These are phyloP conservation scores for Actinostola sp. DNA, from an alignment of 92 coral and sea anemone species.

Conservation along the genomic window DNA sequence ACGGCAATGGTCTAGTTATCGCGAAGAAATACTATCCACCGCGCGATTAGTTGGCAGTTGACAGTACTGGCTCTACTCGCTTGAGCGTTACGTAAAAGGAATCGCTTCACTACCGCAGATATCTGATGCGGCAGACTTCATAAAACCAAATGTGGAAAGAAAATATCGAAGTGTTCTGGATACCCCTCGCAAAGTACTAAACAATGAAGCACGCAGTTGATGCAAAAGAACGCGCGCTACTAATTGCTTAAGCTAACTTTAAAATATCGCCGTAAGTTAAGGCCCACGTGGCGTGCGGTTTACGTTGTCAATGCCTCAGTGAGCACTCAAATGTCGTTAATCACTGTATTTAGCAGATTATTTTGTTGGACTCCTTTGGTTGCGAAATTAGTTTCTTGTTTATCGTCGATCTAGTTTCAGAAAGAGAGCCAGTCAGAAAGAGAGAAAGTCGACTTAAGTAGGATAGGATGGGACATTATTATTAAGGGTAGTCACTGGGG, in stretches of 20 bases:
- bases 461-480: too few species aligned
- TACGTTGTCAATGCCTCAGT: neutral
- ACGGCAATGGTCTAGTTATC: too few species aligned
- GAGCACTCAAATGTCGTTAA: neutral
- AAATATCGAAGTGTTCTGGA: neutral
- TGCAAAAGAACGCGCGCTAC: neutral
- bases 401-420: neutral
- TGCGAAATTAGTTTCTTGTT: neutral
- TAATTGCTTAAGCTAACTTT: neutral
- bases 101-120: too few species aligned
- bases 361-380: too few species aligned
- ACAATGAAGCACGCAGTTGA: neutral
- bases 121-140: neutral
- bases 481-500: too few species aligned
- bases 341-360: neutral
- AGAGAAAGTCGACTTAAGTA: neutral
- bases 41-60: too few species aligned
- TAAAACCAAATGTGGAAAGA: neutral
- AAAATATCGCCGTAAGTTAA: neutral
- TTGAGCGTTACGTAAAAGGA: too few species aligned
- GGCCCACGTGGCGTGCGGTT: constrained; percentile 13
- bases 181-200: neutral
- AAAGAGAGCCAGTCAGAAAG: neutral
- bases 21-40: too few species aligned
- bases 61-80: too few species aligned